A percentile compares a stretch with the other conserved stretches of the same genome.
Conservation (phyloP, 92 coral and sea anemone species). For the Montipora capitata region DNA sequence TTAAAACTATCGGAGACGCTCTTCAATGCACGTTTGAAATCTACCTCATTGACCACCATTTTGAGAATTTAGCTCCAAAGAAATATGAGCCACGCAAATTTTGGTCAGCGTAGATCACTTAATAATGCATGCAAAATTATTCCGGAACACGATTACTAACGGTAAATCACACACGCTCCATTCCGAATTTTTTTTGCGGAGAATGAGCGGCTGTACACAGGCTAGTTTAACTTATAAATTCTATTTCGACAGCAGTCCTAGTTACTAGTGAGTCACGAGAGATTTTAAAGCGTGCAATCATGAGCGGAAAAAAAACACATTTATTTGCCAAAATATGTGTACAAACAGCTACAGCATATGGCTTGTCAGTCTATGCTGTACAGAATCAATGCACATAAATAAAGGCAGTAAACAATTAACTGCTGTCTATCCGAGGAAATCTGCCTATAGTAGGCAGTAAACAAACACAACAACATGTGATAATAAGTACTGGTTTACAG, state of each 20-base stretch:
- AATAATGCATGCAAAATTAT: too few relatives aligned
- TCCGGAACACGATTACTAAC: too few relatives aligned
- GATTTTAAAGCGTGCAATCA: constrained; percentile 40
- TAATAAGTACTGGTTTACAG: constrained; percentile 32
- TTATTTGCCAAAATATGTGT: constrained; percentile 24
- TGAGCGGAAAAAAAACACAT: constrained; percentile 42
- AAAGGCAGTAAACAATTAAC: constrained; percentile 11
- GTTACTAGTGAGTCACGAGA: constrained; percentile 36
- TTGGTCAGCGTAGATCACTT: too few relatives aligned
- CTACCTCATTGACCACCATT: too few relatives aligned
- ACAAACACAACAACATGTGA: constrained; percentile 20
- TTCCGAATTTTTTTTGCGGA: too few relatives aligned
- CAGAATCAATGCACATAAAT: background rate
- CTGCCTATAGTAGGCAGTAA: constrained; percentile 26
- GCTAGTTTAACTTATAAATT: too few relatives aligned
- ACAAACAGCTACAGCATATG: constrained; percentile 37
- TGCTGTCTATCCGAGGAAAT: constrained; percentile 15
- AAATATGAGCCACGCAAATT: too few relatives aligned
- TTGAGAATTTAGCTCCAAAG: too few relatives aligned
- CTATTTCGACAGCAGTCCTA: constrained; percentile 47
- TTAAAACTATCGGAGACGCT: too few relatives aligned
- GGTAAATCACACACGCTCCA: too few relatives aligned
- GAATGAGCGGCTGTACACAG: too few relatives aligned
- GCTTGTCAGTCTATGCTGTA: background rate
- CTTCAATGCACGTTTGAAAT: too few relatives aligned